Percentiles rank a stretch among this genome's conserved stretches.
Evolutionary conservation across 2,888 invertebrate genomes (phyloP).

Genomic region (Leptinotarsa tumamoca): DNA sequence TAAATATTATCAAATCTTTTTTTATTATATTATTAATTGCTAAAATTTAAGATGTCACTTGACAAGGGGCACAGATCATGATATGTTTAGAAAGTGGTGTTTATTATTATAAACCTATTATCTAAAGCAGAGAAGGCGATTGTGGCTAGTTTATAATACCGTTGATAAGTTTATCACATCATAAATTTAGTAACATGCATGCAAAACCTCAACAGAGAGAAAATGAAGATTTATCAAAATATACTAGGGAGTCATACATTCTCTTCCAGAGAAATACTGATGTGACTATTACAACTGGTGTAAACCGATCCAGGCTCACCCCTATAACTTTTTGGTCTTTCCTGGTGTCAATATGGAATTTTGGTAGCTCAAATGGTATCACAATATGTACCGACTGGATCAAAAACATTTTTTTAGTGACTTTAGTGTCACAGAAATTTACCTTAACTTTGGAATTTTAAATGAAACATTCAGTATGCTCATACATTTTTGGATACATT

Average conservation of each 20-base stretch:
- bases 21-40: constrained; percentile 65
- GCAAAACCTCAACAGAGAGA: constrained; percentile 43
- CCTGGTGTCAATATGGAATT: too few species aligned
- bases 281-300: too few species aligned
- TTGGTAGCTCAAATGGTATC: too few species aligned
- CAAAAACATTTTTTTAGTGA: too few species aligned
- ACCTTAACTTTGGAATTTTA: too few species aligned
- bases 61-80: constrained; percentile 84
- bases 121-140: constrained; percentile 71
- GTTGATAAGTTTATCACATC: constrained; percentile 66
- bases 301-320: too few species aligned
- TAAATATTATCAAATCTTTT: constrained; percentile 68
- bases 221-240: neutral
- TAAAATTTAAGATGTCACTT: constrained; percentile 71
- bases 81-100: constrained; percentile 83
- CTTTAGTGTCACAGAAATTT: too few species aligned
- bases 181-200: constrained; percentile 52
- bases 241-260: neutral
- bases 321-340: too few species aligned
- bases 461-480: too few species aligned
- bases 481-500: too few species aligned
- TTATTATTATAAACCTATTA: constrained; percentile 70
- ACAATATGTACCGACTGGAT: too few species aligned
- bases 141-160: constrained; percentile 67
- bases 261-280: too few species aligned